Base-by-base conservation (phyloP, 2,888 invertebrate species). In the Orthosia cruda region DNA sequence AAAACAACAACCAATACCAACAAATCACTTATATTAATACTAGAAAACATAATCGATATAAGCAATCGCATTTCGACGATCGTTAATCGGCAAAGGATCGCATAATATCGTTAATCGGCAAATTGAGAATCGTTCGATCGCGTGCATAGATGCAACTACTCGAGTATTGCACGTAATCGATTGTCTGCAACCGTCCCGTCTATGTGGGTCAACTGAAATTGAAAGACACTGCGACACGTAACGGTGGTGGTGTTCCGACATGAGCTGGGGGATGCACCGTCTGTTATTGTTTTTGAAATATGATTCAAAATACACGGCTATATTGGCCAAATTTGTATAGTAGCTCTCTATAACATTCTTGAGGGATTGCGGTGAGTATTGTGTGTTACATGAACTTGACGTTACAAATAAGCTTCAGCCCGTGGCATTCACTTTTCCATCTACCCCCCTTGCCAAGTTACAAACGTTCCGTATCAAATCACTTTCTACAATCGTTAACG, bases 101-200 rank as follows among this genome's bases (percentile, higher is more conserved):
- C 32, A 32, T 32, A 32, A 32, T 32, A 32, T 32, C 32, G 32
- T 32, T 32, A 32, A 32, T 32, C 32, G 32, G 71, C 52, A 78
- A 77, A 86, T 87, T 79, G 81, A 80, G 83, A 80, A 88, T 87
- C 81, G 84, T 86, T 80, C 77, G 75, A 89, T 93, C 90, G 92
- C 92, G 90, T 92, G 92, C 90, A 89, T 84, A 84, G 88, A 88
- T 91, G 91, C 90, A 90, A 89, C 86, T 87, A 83, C 79, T 81
- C 79, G 84, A 61, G 61, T 88, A 89, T 85, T 87, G 84, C 78
- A 80, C 79, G 85, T 87, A 91, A 92, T 92, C 91, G 91, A 85
- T 83, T 87, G 81, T 85, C 86, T 81, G 87, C 80, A 85, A 76
- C 72, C 57, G 80, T 72, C 71, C 71, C 62, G 16, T 63, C 63